A percentile compares a stretch with the other conserved stretches of the same genome.
phyloP scores from a whole-genome alignment of 2,888 invertebrate species.

The Epinotia demarniana region DNA sequence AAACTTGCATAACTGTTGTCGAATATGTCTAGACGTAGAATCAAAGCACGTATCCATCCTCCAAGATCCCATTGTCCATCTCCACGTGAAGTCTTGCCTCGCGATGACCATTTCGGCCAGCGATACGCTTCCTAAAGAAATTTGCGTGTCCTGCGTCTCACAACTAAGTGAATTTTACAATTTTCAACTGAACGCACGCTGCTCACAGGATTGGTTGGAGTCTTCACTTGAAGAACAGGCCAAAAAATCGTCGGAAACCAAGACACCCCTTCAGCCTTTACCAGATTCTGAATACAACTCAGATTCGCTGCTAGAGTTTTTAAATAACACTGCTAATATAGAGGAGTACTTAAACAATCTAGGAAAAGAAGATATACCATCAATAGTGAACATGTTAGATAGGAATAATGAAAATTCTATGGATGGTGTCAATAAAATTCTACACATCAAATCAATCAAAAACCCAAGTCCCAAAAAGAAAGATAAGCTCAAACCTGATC shows the following conservation, averaged over 20 bases:
- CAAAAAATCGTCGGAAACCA: constrained; percentile 66
- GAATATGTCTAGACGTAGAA: constrained; percentile 74
- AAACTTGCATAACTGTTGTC: constrained; percentile 68
- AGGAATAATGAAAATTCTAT: constrained; percentile 65
- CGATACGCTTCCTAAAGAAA: constrained; percentile 71
- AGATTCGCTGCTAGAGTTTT: constrained; percentile 77
- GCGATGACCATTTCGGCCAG: constrained; percentile 62
- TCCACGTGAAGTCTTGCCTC: constrained; percentile 76
- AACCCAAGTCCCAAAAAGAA: constrained; percentile 70
- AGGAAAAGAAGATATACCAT: constrained; percentile 79
- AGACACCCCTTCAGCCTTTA: constrained; percentile 72
- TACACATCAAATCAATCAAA: constrained; percentile 61
- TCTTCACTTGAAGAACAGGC: constrained; percentile 66
- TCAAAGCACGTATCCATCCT: constrained; percentile 71
- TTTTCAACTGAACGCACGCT: constrained; percentile 77
- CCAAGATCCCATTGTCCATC: constrained; percentile 67
- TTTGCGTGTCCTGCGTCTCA: constrained; percentile 73
- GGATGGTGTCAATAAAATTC: constrained; percentile 55
- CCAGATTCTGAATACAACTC: constrained; percentile 81
- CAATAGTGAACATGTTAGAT: constrained; percentile 76
- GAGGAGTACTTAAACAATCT: constrained; percentile 77
- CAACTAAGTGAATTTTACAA: constrained; percentile 75
- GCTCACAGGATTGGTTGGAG: constrained; percentile 79
- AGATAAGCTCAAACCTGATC: constrained; percentile 54
- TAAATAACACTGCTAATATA: constrained; percentile 78